These are phyloP conservation scores for Chelonoidis abingdonii DNA, from an alignment of 2,113 vertebrate genomes.

Conservation along the genomic window DNA sequence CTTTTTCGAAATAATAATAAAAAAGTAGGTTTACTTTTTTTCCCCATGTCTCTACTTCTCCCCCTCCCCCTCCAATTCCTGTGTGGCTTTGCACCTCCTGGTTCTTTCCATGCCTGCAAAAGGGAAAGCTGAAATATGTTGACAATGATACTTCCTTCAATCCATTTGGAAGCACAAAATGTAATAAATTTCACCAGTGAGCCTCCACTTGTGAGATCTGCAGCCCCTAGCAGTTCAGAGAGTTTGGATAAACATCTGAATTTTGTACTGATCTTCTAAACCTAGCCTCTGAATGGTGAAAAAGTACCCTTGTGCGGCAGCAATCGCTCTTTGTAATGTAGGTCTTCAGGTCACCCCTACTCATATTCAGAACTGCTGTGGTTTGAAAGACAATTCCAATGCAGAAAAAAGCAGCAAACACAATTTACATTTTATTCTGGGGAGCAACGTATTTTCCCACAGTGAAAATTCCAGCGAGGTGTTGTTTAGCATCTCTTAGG, in stretches of 20 bases:
- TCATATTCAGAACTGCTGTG: background rate
- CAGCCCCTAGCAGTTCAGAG: background rate
- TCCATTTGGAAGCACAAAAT: background rate
- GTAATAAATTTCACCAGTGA: background rate
- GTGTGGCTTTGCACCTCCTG: background rate
- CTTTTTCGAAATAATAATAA: background rate
- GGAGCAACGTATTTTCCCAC: background rate
- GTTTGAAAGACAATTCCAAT: background rate
- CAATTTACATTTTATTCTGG: background rate
- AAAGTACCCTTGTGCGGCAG: background rate
- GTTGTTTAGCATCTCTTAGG: background rate
- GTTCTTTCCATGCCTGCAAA: background rate
- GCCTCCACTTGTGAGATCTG: background rate
- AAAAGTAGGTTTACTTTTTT: background rate
- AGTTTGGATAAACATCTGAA: background rate
- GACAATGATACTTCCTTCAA: background rate
- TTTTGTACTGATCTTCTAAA: background rate
- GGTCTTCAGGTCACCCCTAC: background rate
- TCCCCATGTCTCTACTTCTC: background rate
- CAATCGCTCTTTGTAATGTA: accelerated
- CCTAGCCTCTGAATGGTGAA: background rate
- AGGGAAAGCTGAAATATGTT: background rate
- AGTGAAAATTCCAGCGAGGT: background rate
- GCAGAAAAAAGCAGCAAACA: background rate
- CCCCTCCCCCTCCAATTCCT: background rate